A percentile compares a stretch with the other conserved stretches of the same genome.
These are phyloP conservation scores for Zygothrica quintamaculata DNA, from an alignment of 2,888 invertebrate species.

Conservation along the genomic window DNA sequence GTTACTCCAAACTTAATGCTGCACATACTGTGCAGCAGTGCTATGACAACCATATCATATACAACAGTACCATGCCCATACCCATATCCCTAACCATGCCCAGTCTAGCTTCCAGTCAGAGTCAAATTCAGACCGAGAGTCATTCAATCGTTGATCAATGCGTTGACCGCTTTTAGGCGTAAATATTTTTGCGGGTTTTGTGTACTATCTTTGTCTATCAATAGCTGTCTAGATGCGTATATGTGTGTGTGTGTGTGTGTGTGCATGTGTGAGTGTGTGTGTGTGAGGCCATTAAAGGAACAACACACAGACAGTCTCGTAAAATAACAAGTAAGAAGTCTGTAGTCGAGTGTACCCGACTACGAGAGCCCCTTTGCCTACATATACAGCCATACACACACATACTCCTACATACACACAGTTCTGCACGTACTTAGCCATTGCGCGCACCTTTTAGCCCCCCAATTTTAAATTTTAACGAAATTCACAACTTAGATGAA, in stretches of 20 bases:
- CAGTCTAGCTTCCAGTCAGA: not conserved
- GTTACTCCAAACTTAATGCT: slow-evolving; percentile 26
- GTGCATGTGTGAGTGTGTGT: slow-evolving; percentile 13
- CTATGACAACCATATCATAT: not conserved
- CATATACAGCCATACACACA: no score
- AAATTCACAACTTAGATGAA: no score
- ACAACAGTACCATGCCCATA: not conserved
- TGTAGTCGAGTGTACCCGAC: no score
- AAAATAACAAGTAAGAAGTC: no score
- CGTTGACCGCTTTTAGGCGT: slow-evolving; percentile 67
- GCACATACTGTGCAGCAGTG: slow-evolving; percentile 20
- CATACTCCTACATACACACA: no score
- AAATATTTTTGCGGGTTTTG: slow-evolving; percentile 62
- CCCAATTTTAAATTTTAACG: no score
- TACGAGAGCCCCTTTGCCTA: no score
- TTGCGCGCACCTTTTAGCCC: no score
- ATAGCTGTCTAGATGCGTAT: slow-evolving; percentile 9
- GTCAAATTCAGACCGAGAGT: not conserved
- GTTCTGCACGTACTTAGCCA: no score
- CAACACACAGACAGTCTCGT: slow-evolving; percentile 22
- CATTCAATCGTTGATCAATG: slow-evolving; percentile 15
- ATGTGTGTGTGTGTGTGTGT: not conserved
- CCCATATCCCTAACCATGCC: not conserved
- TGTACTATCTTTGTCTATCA: slow-evolving; percentile 16
- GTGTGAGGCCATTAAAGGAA: slow-evolving; percentile 49